Conservation (phyloP, 2,888 invertebrate genomes). For the Dichetophora obliterata region DNA sequence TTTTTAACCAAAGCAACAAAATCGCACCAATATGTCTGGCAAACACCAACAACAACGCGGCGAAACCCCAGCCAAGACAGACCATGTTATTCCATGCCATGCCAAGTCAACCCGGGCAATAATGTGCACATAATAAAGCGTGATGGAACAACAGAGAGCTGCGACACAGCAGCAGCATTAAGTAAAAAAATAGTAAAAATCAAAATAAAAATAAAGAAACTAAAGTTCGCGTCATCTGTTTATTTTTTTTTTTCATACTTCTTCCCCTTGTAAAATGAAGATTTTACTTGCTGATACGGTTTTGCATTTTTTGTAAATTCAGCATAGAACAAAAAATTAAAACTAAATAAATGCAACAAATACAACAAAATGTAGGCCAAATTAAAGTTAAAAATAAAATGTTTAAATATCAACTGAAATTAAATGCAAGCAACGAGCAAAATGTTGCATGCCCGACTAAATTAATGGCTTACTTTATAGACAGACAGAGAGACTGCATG, state of each 20-base stretch:
- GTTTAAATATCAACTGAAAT: not conserved
- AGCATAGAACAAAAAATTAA: not conserved
- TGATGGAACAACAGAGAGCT: not conserved
- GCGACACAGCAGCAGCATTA: too few species aligned
- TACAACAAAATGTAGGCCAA: constrained; percentile 18
- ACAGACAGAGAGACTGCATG: too few species aligned
- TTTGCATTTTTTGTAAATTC: not conserved
- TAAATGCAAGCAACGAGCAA: not conserved
- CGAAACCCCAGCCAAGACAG: not conserved
- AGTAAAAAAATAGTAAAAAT: too few species aligned
- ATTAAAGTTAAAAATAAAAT: constrained; percentile 4
- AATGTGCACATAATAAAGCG: not conserved
- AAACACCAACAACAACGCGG: not conserved
- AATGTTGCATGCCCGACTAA: too few species aligned
- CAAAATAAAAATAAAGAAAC: too few species aligned
- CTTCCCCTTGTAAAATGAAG: too few species aligned
- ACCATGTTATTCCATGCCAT: not conserved
- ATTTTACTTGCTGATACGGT: too few species aligned
- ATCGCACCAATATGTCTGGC: constrained; percentile 32
- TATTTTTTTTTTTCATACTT: not conserved
- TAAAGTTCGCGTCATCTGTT: too few species aligned
- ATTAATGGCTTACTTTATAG: too few species aligned
- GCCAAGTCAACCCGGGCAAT: constrained; percentile 1
- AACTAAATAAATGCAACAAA: not conserved
- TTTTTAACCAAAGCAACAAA: constrained; percentile 17